A percentile compares a stretch with the other conserved stretches of the same genome.
These are phyloP conservation scores for Sarcophaga rosellei DNA, from an alignment of 2,888 invertebrate species.

Conservation along the genomic window DNA sequence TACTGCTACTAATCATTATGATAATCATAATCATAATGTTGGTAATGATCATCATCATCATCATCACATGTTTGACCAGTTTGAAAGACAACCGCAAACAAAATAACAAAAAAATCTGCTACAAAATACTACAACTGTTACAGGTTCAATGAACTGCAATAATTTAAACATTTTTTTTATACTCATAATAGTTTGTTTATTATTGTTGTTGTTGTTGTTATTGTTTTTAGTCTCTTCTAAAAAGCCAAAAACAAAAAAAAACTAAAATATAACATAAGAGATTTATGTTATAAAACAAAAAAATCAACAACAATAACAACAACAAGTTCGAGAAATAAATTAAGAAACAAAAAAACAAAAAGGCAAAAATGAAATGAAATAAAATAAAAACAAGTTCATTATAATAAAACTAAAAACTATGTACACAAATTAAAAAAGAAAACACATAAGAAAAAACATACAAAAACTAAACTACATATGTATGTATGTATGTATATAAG, in stretches of 20 bases:
- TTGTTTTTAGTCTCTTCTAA: neutral
- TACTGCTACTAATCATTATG: neutral
- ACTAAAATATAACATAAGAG: constrained; percentile 18
- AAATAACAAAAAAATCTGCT: constrained; percentile 8
- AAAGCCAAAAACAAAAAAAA: constrained; percentile 7
- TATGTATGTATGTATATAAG: no score
- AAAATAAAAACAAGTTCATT: constrained; percentile 10
- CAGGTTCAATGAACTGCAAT: constrained; percentile 45
- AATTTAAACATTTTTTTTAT: constrained; percentile 13
- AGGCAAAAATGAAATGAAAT: constrained; percentile 19
- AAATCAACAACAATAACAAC: constrained; percentile 7
- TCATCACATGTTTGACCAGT: neutral
- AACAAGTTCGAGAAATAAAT: neutral
- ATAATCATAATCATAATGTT: constrained; percentile 13
- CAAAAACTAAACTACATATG: no score
- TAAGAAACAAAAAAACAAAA: constrained; percentile 14
- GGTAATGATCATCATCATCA: neutral
- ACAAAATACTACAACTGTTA: constrained; percentile 7
- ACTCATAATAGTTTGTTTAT: constrained; percentile 20
- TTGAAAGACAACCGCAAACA: constrained; percentile 38
- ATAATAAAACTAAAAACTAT: no score
- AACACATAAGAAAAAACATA: no score
- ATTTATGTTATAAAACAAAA: constrained; percentile 40
- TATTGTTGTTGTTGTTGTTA: neutral
- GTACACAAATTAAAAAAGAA: no score